Evolutionary conservation across 2,888 invertebrate genomes (phyloP).

Genomic region (Trachelus iudaicus): DNA sequence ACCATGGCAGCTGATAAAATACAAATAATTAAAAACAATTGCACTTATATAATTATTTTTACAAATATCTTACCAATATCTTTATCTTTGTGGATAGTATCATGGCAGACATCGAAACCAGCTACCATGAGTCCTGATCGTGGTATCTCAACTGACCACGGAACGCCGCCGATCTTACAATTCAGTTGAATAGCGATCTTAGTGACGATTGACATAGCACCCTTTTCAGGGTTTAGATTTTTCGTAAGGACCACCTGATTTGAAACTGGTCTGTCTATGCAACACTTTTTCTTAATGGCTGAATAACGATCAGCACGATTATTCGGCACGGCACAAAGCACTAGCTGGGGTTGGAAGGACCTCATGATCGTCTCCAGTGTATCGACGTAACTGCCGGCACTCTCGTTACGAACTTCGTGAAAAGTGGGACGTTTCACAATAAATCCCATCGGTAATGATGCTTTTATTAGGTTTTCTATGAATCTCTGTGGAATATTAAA

Average conservation of each 20-base stretch:
- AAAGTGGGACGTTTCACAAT: constrained; percentile 63
- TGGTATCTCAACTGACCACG: constrained; percentile 84
- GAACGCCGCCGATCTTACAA: constrained; percentile 92
- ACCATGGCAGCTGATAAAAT: constrained; percentile 77
- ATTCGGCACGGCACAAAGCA: constrained; percentile 76
- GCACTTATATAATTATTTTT: too few species aligned
- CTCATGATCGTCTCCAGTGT: constrained; percentile 72
- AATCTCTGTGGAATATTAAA: too few species aligned
- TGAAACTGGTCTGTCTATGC: constrained; percentile 79
- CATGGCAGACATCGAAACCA: constrained; percentile 92
- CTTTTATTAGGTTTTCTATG: too few species aligned
- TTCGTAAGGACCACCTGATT: constrained; percentile 72
- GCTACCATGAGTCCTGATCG: constrained; percentile 79
- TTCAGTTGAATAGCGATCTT: constrained; percentile 94
- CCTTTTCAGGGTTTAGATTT: constrained; percentile 71
- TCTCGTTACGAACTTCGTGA: constrained; percentile 69
- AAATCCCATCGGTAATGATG: constrained; percentile 61
- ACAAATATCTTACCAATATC: constrained; percentile 59
- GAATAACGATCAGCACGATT: constrained; percentile 80
- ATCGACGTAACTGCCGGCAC: constrained; percentile 71
- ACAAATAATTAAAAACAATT: background rate
- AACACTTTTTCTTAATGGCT: constrained; percentile 89
- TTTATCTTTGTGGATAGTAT: constrained; percentile 72
- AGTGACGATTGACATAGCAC: constrained; percentile 83
- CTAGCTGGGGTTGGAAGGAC: constrained; percentile 71